These are phyloP conservation scores for Thera britannica DNA, from an alignment of 2,888 invertebrate species.

Conservation along the genomic window DNA sequence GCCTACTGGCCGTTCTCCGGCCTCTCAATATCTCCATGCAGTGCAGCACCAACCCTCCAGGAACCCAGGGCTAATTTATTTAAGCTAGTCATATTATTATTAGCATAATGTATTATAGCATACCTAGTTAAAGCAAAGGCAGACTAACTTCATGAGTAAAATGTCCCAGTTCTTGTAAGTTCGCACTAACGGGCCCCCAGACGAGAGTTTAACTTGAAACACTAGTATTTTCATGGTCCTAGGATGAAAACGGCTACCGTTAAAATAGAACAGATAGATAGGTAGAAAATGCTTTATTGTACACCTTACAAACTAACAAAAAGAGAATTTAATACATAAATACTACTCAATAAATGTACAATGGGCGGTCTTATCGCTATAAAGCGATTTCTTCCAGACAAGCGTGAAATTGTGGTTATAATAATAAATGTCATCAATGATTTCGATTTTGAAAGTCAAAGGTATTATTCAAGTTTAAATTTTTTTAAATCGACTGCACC, in stretches of 20 bases:
- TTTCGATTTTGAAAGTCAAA: no score
- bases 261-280: not conserved
- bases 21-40: not conserved
- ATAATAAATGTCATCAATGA: no score
- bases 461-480: no score
- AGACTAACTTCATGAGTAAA: not conserved
- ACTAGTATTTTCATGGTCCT: not conserved
- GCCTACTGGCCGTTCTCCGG: no score
- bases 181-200: not conserved
- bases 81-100: slow-evolving; percentile 34
- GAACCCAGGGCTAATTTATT: slow-evolving; percentile 8
- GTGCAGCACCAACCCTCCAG: not conserved
- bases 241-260: not conserved
- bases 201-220: slow-evolving; percentile 3
- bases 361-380: no score
- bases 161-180: slow-evolving; percentile 1
- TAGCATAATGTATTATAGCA: slow-evolving; percentile 6
- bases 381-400: no score
- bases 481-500: no score
- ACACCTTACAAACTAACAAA: no score
- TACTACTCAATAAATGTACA: no score
- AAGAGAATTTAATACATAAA: no score
- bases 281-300: not conserved
- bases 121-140: not conserved
- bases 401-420: no score